These are phyloP conservation scores for Neotragus moschatus DNA, from an alignment of 2,113 vertebrate genomes.

Conservation along the genomic window DNA sequence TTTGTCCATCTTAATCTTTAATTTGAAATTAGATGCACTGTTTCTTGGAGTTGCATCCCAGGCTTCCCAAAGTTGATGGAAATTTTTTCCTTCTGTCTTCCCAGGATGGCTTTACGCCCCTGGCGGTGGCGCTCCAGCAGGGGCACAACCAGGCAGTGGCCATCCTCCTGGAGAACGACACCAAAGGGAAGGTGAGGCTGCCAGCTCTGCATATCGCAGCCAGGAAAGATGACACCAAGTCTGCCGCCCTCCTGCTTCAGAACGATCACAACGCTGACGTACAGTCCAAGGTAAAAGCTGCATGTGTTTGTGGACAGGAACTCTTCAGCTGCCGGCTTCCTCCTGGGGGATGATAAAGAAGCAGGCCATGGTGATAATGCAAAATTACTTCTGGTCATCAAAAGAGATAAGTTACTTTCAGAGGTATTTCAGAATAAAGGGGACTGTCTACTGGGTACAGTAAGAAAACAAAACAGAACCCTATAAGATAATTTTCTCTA, in stretches of 20 bases:
- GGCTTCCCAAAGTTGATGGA: background rate
- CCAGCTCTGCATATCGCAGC: constrained; percentile 97
- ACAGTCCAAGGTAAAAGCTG: constrained; percentile 93
- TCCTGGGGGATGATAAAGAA: background rate
- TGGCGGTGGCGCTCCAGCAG: constrained; percentile 96
- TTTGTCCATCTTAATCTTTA: background rate
- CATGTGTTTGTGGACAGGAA: fast-evolving
- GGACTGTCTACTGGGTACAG: background rate
- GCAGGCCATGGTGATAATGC: background rate
- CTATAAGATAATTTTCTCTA: constrained; percentile 1
- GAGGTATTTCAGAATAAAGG: constrained; percentile 6
- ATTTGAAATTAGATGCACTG: background rate
- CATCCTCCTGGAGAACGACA: constrained; percentile 95
- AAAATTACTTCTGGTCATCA: background rate
- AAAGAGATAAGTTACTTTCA: background rate
- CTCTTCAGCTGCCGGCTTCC: background rate
- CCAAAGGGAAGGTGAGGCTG: constrained; percentile 97
- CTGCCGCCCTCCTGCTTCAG: constrained; percentile 95
- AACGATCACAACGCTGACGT: constrained; percentile 98
- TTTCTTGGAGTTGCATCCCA: background rate
- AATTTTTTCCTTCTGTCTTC: background rate
- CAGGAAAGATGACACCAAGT: constrained; percentile 98
- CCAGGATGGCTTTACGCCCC: constrained; percentile 97
- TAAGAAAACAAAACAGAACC: background rate
- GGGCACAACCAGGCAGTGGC: constrained; percentile 99